Percentiles rank a stretch among this genome's conserved stretches.
Evolutionary conservation across 1,140 invertebrate species (phyloP).

Genomic region (Pseudachorutes palmiensis): DNA sequence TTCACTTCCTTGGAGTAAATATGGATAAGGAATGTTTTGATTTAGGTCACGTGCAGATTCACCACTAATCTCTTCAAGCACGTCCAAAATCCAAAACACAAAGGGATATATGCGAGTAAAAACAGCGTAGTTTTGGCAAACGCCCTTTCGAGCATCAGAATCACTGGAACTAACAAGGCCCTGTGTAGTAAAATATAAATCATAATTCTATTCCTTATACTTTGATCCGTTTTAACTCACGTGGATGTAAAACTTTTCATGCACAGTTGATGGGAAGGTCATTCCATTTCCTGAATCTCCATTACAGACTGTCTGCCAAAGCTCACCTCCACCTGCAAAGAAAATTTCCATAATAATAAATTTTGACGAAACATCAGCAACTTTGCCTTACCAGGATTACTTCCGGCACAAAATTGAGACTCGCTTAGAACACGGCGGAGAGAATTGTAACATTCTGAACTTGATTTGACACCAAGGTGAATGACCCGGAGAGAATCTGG

Average conservation of each 20-base stretch:
- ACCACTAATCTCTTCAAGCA: conserved; percentile 2
- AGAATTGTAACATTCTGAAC: conserved; percentile 3
- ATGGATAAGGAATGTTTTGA: neutral
- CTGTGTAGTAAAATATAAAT: neutral
- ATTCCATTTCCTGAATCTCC: conserved; percentile 10
- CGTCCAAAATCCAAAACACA: conserved; percentile 8
- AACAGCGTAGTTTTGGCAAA: conserved; percentile 10
- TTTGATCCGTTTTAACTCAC: neutral
- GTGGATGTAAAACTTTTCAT: neutral
- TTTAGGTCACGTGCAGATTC: neutral
- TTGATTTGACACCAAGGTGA: conserved; percentile 1
- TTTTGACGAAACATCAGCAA: no score
- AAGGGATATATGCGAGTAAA: conserved; percentile 5
- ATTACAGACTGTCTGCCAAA: conserved; percentile 5
- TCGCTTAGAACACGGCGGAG: neutral
- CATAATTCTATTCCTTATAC: neutral
- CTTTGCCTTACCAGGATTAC: neutral
- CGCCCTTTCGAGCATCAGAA: neutral
- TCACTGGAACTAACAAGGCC: conserved; percentile 6
- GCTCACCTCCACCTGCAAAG: neutral
- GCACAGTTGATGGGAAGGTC: neutral
- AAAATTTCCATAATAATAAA: conserved; percentile 1
- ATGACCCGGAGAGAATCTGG: neutral
- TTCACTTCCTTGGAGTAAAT: neutral
- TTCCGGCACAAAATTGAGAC: conserved; percentile 12